Evolutionary conservation across 2,888 invertebrate genomes (phyloP).

Genomic region (Steinernema carpocapsae): DNA sequence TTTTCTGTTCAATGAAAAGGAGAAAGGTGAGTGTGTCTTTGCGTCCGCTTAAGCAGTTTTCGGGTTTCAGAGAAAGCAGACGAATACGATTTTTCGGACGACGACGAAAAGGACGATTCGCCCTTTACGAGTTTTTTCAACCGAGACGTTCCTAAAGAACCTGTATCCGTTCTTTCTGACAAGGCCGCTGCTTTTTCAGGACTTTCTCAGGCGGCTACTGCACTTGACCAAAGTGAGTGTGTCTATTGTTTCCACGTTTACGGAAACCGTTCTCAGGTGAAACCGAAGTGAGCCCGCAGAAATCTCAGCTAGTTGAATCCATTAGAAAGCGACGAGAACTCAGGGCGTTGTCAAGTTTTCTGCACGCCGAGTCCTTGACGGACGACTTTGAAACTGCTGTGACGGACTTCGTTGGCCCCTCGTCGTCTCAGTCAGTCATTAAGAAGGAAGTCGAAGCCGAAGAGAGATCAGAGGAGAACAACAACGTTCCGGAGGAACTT

Average conservation of each 20-base stretch:
- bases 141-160: background rate
- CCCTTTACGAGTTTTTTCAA: background rate
- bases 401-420: background rate
- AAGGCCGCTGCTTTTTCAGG: background rate
- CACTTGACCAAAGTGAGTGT: conserved; percentile 13
- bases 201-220: background rate
- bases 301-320: background rate
- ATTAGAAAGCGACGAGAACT: conserved; percentile 5
- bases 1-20: conserved; percentile 36
- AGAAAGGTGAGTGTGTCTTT: conserved; percentile 26
- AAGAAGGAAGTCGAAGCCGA: background rate
- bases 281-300: background rate
- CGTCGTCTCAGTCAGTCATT: background rate
- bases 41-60: background rate
- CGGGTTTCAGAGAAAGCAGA: conserved; percentile 41
- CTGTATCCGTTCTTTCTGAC: background rate
- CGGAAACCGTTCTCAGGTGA: background rate
- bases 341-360: background rate
- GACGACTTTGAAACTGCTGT: background rate
- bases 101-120: conserved; percentile 41
- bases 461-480: background rate
- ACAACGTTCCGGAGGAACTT: background rate
- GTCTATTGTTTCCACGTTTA: background rate
- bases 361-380: background rate
- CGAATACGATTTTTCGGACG: conserved; percentile 39